Evolutionary conservation across 2,888 invertebrate species (phyloP).

Genomic region (Acronicta psi): DNA sequence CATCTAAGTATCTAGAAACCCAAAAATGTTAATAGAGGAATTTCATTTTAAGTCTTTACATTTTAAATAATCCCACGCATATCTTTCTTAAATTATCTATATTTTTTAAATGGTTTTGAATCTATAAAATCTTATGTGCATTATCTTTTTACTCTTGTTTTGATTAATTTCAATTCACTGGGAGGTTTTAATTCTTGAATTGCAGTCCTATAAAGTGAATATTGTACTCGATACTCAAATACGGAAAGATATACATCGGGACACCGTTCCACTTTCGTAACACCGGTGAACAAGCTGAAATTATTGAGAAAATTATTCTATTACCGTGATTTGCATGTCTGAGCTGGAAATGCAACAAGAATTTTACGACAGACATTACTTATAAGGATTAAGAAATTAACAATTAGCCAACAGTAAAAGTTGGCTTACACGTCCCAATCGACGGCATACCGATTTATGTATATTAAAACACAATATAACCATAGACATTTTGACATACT

Average conservation of each 20-base stretch:
- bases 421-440: not conserved
- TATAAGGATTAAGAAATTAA: conserved; percentile 12
- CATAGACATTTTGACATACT: too few relatives aligned
- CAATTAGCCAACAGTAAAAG: conserved; percentile 3
- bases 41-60: too few relatives aligned
- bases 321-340: conserved; percentile 34
- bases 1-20: too few relatives aligned
- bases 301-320: conserved; percentile 29
- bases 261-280: conserved; percentile 38
- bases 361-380: not conserved
- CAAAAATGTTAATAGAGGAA: too few relatives aligned
- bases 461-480: too few relatives aligned
- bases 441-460: not conserved
- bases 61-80: too few relatives aligned
- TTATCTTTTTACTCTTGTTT: not conserved
- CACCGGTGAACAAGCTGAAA: conserved; percentile 12
- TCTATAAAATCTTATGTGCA: too few relatives aligned
- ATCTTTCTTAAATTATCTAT: too few relatives aligned
- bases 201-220: not conserved
- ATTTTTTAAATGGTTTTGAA: too few relatives aligned
- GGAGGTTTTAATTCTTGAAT: not conserved
- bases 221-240: conserved; percentile 5
- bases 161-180: not conserved
- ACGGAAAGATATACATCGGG: conserved; percentile 11
- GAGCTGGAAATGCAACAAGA: conserved; percentile 8